A percentile compares a stretch with the other conserved stretches of the same genome.
These are phyloP conservation scores for Coregonus ussuriensis DNA, from an alignment of 2,797 vertebrate species.

Conservation along the genomic window DNA sequence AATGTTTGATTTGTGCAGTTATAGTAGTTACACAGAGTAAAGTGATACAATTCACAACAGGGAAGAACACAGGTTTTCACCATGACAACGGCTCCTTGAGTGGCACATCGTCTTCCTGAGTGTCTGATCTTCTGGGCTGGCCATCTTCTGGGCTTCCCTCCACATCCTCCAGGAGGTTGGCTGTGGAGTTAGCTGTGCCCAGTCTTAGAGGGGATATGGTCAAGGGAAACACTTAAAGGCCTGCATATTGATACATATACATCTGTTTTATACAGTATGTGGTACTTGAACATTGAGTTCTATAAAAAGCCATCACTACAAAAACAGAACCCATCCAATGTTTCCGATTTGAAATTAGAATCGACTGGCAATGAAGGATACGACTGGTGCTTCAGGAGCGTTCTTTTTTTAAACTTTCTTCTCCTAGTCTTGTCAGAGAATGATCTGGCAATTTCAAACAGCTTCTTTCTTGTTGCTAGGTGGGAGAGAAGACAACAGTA, in stretches of 20 bases:
- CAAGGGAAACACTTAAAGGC: conserved; percentile 66
- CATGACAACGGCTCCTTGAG: conserved; percentile 75
- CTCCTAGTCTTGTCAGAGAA: conserved; percentile 97
- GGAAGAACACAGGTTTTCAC: conserved; percentile 49
- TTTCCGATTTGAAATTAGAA: background rate
- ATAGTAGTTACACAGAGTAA: background rate
- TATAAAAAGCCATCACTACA: background rate
- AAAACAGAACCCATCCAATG: background rate
- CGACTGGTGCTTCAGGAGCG: conserved; percentile 89
- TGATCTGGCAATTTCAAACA: conserved; percentile 93
- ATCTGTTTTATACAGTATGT: background rate
- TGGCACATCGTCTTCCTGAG: conserved; percentile 79
- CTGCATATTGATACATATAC: background rate
- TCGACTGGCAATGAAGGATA: conserved; percentile 80
- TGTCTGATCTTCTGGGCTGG: conserved; percentile 76
- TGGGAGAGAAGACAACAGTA: conserved; percentile 29
- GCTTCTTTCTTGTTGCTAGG: conserved; percentile 93
- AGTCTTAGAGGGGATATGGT: conserved; percentile 72
- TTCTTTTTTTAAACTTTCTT: conserved; percentile 90
- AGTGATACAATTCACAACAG: background rate
- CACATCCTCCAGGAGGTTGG: conserved; percentile 91
- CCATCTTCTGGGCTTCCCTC: conserved; percentile 89
- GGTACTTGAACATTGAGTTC: background rate
- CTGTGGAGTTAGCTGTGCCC: conserved; percentile 90
- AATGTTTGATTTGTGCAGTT: background rate